These are phyloP conservation scores for Amphiprion ocellaris DNA, from an alignment of 2,113 vertebrate genomes.

Conservation along the genomic window DNA sequence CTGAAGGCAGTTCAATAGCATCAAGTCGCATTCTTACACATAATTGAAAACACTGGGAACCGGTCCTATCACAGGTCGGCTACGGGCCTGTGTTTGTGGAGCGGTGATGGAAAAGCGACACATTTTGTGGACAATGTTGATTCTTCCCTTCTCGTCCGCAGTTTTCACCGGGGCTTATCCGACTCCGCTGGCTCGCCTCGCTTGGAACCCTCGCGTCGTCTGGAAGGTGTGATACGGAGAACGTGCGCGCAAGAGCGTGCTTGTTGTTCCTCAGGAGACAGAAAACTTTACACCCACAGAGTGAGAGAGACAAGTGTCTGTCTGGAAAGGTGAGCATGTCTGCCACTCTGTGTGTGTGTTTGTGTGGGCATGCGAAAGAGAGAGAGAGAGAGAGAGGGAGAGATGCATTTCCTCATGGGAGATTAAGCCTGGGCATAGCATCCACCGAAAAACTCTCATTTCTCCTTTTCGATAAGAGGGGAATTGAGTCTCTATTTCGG, in stretches of 20 bases:
- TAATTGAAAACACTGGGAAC: slow-evolving; percentile 59
- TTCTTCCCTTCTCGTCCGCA: slow-evolving; percentile 42
- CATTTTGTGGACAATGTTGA: slow-evolving; percentile 40
- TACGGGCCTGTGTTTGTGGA: slow-evolving; percentile 33
- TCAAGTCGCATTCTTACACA: slow-evolving; percentile 20
- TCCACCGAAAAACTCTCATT: slow-evolving; percentile 70
- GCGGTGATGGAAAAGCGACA: slow-evolving; percentile 42
- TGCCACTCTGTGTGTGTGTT: slow-evolving; percentile 43
- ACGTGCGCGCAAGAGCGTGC: not conserved
- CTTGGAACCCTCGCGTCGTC: slow-evolving; percentile 40
- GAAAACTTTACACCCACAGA: slow-evolving; percentile 69
- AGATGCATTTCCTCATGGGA: slow-evolving; percentile 61
- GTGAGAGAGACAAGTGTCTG: slow-evolving; percentile 59
- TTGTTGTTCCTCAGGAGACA: slow-evolving; percentile 53
- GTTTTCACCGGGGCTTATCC: slow-evolving; percentile 58
- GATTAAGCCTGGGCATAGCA: slow-evolving; percentile 73
- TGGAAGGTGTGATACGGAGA: slow-evolving; percentile 61
- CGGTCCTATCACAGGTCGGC: slow-evolving; percentile 29
- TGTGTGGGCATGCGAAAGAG: slow-evolving; percentile 43
- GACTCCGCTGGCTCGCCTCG: slow-evolving; percentile 33
- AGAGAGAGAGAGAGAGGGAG: slow-evolving; percentile 35
- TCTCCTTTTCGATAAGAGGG: slow-evolving; percentile 73
- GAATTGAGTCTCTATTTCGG: slow-evolving; percentile 77
- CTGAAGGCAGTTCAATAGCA: slow-evolving; percentile 47
- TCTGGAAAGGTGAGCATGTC: slow-evolving; percentile 67